A percentile compares a stretch with the other conserved stretches of the same genome.
These are phyloP conservation scores for Pyrocoelia pectoralis DNA, from an alignment of 2,888 invertebrate genomes.

Conservation along the genomic window DNA sequence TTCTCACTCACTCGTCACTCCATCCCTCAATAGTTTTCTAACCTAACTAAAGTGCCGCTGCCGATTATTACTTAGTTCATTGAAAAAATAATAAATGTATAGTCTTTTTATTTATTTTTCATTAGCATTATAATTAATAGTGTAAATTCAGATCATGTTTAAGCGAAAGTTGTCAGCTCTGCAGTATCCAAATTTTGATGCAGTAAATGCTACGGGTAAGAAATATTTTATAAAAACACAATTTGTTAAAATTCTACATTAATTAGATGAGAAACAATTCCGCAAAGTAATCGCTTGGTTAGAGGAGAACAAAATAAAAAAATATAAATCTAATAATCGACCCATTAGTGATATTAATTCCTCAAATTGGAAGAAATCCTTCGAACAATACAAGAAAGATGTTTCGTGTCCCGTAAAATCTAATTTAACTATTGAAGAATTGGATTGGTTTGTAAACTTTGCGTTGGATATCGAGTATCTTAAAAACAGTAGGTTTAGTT, in stretches of 20 bases:
- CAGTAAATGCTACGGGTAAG: conserved; percentile 76
- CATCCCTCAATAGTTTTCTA: no score
- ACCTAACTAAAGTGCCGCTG: no score
- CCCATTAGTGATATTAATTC: conserved; percentile 74
- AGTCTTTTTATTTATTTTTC: no score
- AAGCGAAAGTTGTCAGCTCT: conserved; percentile 80
- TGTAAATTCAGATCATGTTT: no score
- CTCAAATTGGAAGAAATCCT: conserved; percentile 74
- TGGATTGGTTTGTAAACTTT: conserved; percentile 87
- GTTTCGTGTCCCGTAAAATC: conserved; percentile 74
- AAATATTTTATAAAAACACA: no score
- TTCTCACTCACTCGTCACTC: no score
- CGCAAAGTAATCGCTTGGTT: conserved; percentile 87
- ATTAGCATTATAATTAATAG: no score
- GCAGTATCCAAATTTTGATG: conserved; percentile 77
- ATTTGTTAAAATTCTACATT: background rate
- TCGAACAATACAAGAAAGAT: conserved; percentile 77
- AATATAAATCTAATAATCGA: conserved; percentile 84
- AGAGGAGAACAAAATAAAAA: conserved; percentile 92
- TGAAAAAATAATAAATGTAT: no score
- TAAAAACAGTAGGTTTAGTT: conserved; percentile 70
- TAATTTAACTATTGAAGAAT: conserved; percentile 69
- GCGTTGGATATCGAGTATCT: conserved; percentile 86
- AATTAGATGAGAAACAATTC: conserved; percentile 79
- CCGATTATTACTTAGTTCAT: no score